Evolutionary conservation across 2,888 invertebrate genomes (phyloP), one percentile per base, ranked within the genome.

Genomic region (Ctena decussata): DNA sequence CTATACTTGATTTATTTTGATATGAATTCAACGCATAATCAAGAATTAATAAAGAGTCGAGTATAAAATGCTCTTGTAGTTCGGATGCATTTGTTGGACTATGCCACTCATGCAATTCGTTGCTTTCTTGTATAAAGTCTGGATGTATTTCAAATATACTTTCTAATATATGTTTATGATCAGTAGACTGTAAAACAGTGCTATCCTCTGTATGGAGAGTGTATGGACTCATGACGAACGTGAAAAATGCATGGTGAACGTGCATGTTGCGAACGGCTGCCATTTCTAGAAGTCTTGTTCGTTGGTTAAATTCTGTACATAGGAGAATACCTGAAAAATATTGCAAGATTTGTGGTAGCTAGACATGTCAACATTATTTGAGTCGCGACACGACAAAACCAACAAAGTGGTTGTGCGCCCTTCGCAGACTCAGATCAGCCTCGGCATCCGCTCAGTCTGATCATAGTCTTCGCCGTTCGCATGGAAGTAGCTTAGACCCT

Each of bases 161-260:
- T 30, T 81, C 75, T 37, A 81, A 27, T 30, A 81, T 65, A 8
- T 49, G 53, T 70, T 39, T 71, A 18, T 39, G 69, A 1, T 75
- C 57, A 27, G 44, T 21, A 24, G 41, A 44, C 32, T 27, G 46
- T 24, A 69, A 24, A 11, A 12, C 69, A 21, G 11, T n/a, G 5
- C 24, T 18, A 44, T 69, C 60, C 30, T 69, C 65, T 27, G 44
- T 41, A 27, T 75, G 27, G 27, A 24, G 46, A 6, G 3, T 35
- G 65, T 86, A 86, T 46, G 82, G 80, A 65, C 69, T 84, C 46
- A 77, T 77, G 11, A 77, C 77, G 0, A 87, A 24, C 3, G 81
- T 49, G 65, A 91, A 90, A 49, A 86, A 82, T 0, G 87, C 89
- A 53, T 89, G 86, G 39, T 80, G 27, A 21, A 71, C 44, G 27